These are phyloP conservation scores for Melinaea marsaeus DNA, from an alignment of 2,888 invertebrate species.

Conservation along the genomic window DNA sequence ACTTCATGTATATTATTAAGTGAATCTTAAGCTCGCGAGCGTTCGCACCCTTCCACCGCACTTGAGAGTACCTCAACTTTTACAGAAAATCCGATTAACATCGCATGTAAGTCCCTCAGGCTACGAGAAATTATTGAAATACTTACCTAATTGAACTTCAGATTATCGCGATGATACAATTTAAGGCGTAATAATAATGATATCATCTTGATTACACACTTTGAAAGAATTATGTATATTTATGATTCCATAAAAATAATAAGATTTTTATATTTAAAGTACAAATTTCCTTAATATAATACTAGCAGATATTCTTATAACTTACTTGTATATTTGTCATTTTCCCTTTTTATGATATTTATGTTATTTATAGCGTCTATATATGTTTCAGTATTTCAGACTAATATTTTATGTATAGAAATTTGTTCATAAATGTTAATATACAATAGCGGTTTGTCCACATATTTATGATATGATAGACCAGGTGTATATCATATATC, in stretches of 20 bases:
- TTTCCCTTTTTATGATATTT: background rate
- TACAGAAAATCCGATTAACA: slow-evolving; percentile 45
- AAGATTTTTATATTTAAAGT: background rate
- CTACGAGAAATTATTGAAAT: slow-evolving; percentile 46
- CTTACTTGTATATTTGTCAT: background rate
- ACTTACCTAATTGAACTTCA: slow-evolving; percentile 41
- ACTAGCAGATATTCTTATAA: background rate
- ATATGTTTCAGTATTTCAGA: too few relatives aligned
- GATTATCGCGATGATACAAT: slow-evolving; percentile 36
- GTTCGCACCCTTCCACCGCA: slow-evolving; percentile 30
- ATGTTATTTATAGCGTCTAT: too few relatives aligned
- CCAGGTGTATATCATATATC: too few relatives aligned
- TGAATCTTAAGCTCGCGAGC: slow-evolving; percentile 19
- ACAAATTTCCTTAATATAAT: background rate
- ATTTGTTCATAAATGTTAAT: too few relatives aligned
- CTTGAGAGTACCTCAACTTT: slow-evolving; percentile 36
- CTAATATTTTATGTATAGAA: too few relatives aligned
- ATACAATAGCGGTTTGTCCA: too few relatives aligned
- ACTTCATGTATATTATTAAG: slow-evolving; percentile 9
- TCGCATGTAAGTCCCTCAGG: slow-evolving; percentile 40
- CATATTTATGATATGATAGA: too few relatives aligned
- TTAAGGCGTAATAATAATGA: slow-evolving; percentile 40
- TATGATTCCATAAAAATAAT: too few relatives aligned
- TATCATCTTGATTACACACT: slow-evolving; percentile 27
- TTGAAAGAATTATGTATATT: slow-evolving; percentile 10